A percentile compares a stretch with the other conserved stretches of the same genome.
These are phyloP conservation scores for Arbacia lixula DNA, from an alignment of 53 echinoderm and acorn worm species.

Conservation along the genomic window DNA sequence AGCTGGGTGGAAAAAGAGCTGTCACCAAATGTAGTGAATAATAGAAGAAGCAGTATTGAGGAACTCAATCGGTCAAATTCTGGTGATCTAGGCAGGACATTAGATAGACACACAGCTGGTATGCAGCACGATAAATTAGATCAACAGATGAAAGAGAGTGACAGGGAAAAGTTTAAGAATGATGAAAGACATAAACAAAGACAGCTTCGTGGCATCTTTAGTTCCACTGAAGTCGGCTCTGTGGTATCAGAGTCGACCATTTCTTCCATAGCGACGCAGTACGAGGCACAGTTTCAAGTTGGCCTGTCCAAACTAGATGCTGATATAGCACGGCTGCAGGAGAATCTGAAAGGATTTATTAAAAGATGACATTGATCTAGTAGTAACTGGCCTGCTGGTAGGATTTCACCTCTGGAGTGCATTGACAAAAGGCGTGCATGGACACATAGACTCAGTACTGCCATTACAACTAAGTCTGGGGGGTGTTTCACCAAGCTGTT, in stretches of 20 bases:
- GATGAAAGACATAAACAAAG: background rate
- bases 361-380: slow-evolving; percentile 9
- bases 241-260: slow-evolving; percentile 76
- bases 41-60: background rate
- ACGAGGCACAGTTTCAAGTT: slow-evolving; percentile 87
- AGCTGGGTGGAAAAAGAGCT: slow-evolving; percentile 14
- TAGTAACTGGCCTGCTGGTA: background rate
- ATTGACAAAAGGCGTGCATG: too few species aligned
- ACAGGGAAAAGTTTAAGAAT: too few species aligned
- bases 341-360: slow-evolving; percentile 65
- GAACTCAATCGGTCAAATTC: background rate
- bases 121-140: too few species aligned
- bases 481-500: too few species aligned
- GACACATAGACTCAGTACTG: too few species aligned
- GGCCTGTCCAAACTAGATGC: slow-evolving; percentile 82
- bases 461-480: too few species aligned
- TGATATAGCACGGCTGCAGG: slow-evolving; percentile 80
- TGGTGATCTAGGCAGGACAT: slow-evolving; percentile 11
- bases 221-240: too few species aligned
- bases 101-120: too few species aligned
- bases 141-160: background rate
- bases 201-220: too few species aligned
- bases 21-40: background rate
- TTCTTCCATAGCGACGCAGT: slow-evolving; percentile 83
- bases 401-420: background rate